Evolutionary conservation across 2,797 vertebrate species (phyloP).

Genomic region (Austrolebias charrua): DNA sequence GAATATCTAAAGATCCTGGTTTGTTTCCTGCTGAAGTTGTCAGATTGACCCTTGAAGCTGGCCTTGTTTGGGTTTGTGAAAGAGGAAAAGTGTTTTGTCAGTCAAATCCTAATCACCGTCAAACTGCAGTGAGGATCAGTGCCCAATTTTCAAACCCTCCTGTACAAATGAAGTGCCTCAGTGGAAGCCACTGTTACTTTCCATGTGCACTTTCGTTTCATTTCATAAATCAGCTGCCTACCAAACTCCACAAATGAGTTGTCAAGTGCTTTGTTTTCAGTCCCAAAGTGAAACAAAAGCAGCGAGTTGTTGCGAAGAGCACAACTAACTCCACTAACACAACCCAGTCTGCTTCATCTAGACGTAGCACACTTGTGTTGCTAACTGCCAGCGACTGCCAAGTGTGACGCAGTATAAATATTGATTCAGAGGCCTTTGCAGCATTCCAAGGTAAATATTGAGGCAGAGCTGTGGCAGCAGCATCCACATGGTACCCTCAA

Average conservation of each 20-base stretch:
- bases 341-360: constrained; percentile 36
- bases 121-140: constrained; percentile 31
- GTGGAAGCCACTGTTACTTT: constrained; percentile 12
- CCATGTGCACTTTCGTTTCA: constrained; percentile 1
- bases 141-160: constrained; percentile 4
- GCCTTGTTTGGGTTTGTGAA: not conserved
- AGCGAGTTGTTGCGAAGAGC: constrained; percentile 27
- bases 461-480: constrained; percentile 32
- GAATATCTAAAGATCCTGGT: not conserved
- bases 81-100: constrained; percentile 12
- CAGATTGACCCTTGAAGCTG: not conserved
- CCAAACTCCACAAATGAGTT: constrained; percentile 26
- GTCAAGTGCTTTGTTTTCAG: constrained; percentile 42
- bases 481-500: constrained; percentile 41
- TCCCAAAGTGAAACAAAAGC: constrained; percentile 37
- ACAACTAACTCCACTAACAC: constrained; percentile 38
- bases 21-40: not conserved
- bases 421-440: constrained; percentile 41
- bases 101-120: constrained; percentile 22
- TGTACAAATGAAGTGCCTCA: constrained; percentile 14
- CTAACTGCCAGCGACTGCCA: constrained; percentile 30
- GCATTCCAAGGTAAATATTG: constrained; percentile 47
- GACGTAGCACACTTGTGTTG: constrained; percentile 31
- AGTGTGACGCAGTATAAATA: constrained; percentile 47
- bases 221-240: constrained; percentile 25